A percentile compares a stretch with the other conserved stretches of the same genome.
These are phyloP conservation scores for Oreochromis tanganicae DNA, from an alignment of 2,113 vertebrate genomes.

Conservation along the genomic window DNA sequence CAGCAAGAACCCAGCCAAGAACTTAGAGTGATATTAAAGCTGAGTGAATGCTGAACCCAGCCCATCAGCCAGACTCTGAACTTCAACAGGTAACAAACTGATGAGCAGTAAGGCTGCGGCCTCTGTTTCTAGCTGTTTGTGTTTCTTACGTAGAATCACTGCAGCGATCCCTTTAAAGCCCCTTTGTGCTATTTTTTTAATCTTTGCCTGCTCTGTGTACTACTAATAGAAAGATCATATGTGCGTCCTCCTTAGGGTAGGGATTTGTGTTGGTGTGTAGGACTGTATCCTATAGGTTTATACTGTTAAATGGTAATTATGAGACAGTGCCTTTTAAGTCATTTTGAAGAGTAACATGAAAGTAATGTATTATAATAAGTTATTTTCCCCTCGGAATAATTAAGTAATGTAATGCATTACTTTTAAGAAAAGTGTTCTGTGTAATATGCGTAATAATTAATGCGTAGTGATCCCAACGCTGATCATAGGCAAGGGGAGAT, in stretches of 20 bases:
- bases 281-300: neutral
- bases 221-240: neutral
- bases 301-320: neutral
- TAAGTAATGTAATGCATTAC: neutral
- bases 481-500: neutral
- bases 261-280: neutral
- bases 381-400: neutral
- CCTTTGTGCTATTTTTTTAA: neutral
- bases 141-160: neutral
- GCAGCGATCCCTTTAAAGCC: neutral
- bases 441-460: neutral
- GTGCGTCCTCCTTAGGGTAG: neutral
- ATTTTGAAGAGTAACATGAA: neutral
- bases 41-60: neutral
- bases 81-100: neutral
- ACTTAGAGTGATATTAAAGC: neutral
- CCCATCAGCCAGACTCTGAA: neutral
- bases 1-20: neutral
- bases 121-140: neutral
- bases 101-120: neutral
- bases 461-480: fast-evolving
- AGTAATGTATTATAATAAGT: neutral
- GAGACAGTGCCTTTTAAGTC: neutral
- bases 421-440: neutral
- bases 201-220: neutral